phyloP scores from a whole-genome alignment of 2,797 vertebrate genomes.

The Hephaestus fuliginosus region DNA sequence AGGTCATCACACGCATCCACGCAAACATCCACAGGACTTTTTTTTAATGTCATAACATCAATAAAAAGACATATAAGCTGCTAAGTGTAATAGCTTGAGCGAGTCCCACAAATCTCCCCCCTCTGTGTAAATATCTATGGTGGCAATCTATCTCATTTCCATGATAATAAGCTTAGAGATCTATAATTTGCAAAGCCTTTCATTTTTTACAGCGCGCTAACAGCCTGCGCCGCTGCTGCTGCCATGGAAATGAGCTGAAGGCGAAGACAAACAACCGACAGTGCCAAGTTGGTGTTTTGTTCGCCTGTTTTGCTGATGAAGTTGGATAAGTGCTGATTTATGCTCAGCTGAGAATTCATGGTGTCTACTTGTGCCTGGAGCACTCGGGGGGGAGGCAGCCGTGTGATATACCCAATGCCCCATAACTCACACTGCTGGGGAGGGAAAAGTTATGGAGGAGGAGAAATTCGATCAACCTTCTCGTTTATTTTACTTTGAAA shows the following conservation, averaged over 20 bases:
- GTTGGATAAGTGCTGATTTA: constrained; percentile 68
- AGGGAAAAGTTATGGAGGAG: background rate
- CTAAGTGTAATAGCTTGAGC: background rate
- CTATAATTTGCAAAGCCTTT: constrained; percentile 30
- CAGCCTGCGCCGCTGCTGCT: background rate
- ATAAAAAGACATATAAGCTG: background rate
- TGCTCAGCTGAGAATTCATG: constrained; percentile 54
- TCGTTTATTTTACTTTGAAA: constrained; percentile 7
- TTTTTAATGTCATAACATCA: background rate
- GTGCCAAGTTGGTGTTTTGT: constrained; percentile 48
- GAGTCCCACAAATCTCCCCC: constrained; percentile 1
- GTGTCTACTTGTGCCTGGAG: constrained; percentile 17
- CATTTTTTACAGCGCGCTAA: constrained; percentile 29
- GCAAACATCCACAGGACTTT: background rate
- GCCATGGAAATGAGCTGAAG: constrained; percentile 56
- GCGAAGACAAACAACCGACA: constrained; percentile 56
- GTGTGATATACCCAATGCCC: background rate
- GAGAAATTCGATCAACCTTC: background rate
- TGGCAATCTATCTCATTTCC: constrained; percentile 25
- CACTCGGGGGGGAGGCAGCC: background rate
- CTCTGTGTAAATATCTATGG: constrained; percentile 27
- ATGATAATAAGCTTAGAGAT: constrained; percentile 34
- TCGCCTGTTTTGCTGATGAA: constrained; percentile 63
- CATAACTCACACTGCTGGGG: constrained; percentile 3
- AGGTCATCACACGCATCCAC: background rate